phyloP scores from a whole-genome alignment of 2,888 invertebrate species.

The Sepioteuthis lessoniana region DNA sequence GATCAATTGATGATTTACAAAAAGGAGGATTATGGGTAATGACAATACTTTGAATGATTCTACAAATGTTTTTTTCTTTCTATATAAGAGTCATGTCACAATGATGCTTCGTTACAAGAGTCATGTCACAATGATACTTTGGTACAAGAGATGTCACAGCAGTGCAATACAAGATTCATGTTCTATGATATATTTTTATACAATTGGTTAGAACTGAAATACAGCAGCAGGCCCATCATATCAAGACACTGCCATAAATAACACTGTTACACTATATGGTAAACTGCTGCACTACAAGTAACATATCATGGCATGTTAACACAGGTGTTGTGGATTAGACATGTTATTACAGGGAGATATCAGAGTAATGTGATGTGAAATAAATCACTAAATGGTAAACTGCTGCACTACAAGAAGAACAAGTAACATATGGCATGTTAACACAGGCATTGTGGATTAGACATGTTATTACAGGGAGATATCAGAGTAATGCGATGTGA shows the following conservation, averaged over 20 bases:
- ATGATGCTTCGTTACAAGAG: no score
- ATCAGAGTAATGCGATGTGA: not conserved
- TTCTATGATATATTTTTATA: not conserved
- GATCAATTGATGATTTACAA: not conserved
- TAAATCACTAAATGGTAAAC: no score
- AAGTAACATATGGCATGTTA: no score
- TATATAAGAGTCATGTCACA: not conserved
- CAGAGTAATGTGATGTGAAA: not conserved
- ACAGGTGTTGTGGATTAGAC: not conserved
- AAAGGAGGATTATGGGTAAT: not conserved
- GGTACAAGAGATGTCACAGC: not conserved
- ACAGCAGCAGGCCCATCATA: not conserved
- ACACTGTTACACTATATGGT: not conserved
- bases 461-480: not conserved
- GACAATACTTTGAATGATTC: not conserved
- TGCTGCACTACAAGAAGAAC: no score
- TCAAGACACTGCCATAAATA: not conserved
- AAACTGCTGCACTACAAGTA: not conserved
- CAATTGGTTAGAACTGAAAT: not conserved
- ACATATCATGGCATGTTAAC: no score
- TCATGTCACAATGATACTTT: no score
- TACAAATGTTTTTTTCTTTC: not conserved
- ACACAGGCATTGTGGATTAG: not conserved
- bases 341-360: not conserved
- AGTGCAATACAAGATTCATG: not conserved